Base-by-base conservation (phyloP, 2,113 vertebrate species). In the Donacobius atricapilla region DNA sequence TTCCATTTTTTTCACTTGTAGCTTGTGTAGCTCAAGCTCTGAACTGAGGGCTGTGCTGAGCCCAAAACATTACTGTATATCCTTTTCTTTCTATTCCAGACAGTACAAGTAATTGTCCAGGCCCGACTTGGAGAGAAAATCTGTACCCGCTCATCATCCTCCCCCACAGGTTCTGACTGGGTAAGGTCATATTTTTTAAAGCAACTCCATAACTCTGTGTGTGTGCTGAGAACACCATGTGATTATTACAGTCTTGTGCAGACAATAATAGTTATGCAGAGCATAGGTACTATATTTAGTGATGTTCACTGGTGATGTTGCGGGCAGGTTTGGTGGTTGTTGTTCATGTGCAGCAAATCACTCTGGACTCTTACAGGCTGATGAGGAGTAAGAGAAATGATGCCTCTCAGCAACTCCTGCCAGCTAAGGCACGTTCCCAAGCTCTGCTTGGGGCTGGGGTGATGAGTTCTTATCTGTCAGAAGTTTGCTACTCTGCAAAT, bases 151-250 rank as follows among this genome's bases (percentile, higher is more conserved):
- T 99, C 99, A 0, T 99, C 99, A 7, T 99, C 99, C 17, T 99
- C 99, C 27, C 99, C 99, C n/a, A 99, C 99, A 28, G 99, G 99
- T 87, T 99, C 99, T 85, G 99, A 99, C 51, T 99, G 99, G 99
- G 99, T 99, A 99, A 98, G 82, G 63, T 75, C 5, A 28, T 42
- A 0, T 31, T 91, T 88, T 77, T 63, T 76, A 71, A 45, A 93
- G 56, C 42, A 73, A 2, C 30, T 45, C 57, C 31, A 3, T 61
- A 57, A 45, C 11, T 50, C 24, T 39, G 30, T 42, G 24, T 35
- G 6, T 39, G 17, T 63, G 30, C 50, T 81, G 80, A 65, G 60
- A 85, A 44, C 35, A 44, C 7, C 9, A 1, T 0, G 1, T 35
- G 71, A 30, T 42, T 73, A 40, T 58, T 66, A 39, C 0, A 58